Base-by-base conservation (phyloP, 2,797 vertebrate genomes). In the Monodelphis domestica region DNA sequence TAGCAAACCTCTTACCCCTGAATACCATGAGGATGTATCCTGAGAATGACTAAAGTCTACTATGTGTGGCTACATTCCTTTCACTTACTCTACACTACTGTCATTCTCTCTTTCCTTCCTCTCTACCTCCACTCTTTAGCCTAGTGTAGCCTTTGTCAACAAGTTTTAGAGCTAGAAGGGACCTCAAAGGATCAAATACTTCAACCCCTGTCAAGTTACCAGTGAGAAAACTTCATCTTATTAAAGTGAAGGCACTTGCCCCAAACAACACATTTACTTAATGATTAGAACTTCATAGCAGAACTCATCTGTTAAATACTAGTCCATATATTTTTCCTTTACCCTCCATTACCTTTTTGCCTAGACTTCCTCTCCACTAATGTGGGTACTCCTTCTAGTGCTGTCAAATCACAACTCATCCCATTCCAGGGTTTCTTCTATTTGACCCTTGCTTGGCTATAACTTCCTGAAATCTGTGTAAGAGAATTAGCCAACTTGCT, bases 51-150 rank as follows among this genome's bases (percentile, higher is more conserved):
- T 84, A 50, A 84, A 50, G 38, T 24, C 38, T 50, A 84, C 9
- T 84, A 38, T 78, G 38, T 78, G 10, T 84, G 9, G 24, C 50
- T 84, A 12, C 3, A 50, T 84, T 45, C 21, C 28, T 26, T 84
- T 50, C 38, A 57, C 45, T 12, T 87, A 12, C 29, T 92, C 26
- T 12, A 89, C 30, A 54, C 94, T 95, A 63, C 84, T 45, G 84
- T 59, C 21, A 45, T n/a, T 89, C 33, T 56, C 26, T 26, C 54
- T 91, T 50, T 92, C 93, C 53, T 94, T 54, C 51, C 90, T 24
- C 38, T 9, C 10, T 9, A 53, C 53, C 53, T 53, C 53, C 53
- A 5, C 53, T 54, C 54, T 11, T 24, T 9, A 26, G 70, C 38
- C 70, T 50, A 24, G 10, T 45, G 21, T 78, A 45, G 21, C 38